phyloP scores from a whole-genome alignment of 1,140 invertebrate genomes.

The Solen grandis region DNA sequence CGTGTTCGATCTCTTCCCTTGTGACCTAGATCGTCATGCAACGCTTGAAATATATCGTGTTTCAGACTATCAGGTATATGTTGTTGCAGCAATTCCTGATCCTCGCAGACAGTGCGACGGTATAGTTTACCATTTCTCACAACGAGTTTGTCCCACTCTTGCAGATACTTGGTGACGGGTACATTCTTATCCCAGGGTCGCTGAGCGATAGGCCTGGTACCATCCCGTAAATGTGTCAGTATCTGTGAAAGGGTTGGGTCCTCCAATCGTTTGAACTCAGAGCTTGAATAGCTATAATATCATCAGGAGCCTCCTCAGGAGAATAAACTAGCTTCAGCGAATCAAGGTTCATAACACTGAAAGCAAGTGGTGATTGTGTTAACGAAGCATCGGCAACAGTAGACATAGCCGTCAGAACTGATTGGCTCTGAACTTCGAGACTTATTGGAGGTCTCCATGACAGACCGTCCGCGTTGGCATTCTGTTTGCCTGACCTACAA shows the following conservation, averaged over 20 bases:
- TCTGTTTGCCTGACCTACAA: constrained; percentile 9
- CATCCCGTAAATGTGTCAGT: too few relatives aligned
- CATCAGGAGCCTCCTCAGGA: neutral
- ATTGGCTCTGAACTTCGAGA: neutral
- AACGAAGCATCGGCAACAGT: neutral
- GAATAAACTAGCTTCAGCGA: neutral
- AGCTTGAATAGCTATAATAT: neutral
- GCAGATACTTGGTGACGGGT: neutral
- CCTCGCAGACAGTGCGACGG: neutral
- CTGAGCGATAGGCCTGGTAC: too few relatives aligned
- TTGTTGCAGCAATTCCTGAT: neutral
- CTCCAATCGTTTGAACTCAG: too few relatives aligned
- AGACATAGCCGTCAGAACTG: too few relatives aligned
- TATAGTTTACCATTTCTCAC: neutral
- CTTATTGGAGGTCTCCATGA: neutral
- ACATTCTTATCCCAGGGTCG: neutral
- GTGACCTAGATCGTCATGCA: neutral
- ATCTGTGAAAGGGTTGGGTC: too few relatives aligned
- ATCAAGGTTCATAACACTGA: neutral
- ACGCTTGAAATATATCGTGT: neutral
- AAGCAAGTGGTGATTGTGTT: neutral
- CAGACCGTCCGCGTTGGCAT: constrained; percentile 7
- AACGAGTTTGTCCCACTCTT: neutral
- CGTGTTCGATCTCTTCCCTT: constrained; percentile 27
- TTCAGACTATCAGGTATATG: too few relatives aligned